Evolutionary conservation across 2,888 invertebrate species (phyloP).

Genomic region (Acanthosepion pharaonis): DNA sequence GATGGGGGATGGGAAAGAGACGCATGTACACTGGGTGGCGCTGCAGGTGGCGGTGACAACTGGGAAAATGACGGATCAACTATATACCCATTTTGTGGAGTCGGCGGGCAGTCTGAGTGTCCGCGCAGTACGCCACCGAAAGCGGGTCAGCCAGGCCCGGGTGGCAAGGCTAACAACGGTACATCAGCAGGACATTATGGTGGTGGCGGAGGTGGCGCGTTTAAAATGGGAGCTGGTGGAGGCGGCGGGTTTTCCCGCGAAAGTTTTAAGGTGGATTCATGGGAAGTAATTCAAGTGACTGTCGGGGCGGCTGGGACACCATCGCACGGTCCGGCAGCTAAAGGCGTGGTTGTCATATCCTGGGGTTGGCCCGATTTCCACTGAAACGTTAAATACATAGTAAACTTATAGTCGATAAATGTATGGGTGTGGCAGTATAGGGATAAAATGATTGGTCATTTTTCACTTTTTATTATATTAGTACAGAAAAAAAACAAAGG

Average conservation of each 20-base stretch:
- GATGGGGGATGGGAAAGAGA: slow-evolving; percentile 23
- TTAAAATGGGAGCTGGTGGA: slow-evolving; percentile 54
- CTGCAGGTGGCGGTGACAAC: slow-evolving; percentile 39
- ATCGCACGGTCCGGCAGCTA: background rate
- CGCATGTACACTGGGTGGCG: slow-evolving; percentile 34
- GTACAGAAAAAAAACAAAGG: too few relatives aligned
- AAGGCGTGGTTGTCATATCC: slow-evolving; percentile 43
- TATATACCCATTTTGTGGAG: slow-evolving; percentile 54
- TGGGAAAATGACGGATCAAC: slow-evolving; percentile 50
- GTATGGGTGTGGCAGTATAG: background rate
- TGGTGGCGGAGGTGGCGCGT: slow-evolving; percentile 53
- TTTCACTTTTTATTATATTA: background rate
- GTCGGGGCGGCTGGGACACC: background rate
- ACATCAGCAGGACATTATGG: slow-evolving; percentile 52
- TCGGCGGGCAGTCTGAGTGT: slow-evolving; percentile 50
- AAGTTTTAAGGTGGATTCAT: background rate
- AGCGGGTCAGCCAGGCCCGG: slow-evolving; percentile 50
- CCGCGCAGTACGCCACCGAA: slow-evolving; percentile 49
- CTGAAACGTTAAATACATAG: background rate
- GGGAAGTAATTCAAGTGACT: slow-evolving; percentile 38
- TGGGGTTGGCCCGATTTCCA: slow-evolving; percentile 39
- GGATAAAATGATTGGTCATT: background rate
- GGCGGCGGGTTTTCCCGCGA: slow-evolving; percentile 46
- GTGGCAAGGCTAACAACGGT: slow-evolving; percentile 40
- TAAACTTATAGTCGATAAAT: background rate